These are phyloP conservation scores for Chamaea fasciata DNA, from an alignment of 2,113 vertebrate genomes.

Conservation along the genomic window DNA sequence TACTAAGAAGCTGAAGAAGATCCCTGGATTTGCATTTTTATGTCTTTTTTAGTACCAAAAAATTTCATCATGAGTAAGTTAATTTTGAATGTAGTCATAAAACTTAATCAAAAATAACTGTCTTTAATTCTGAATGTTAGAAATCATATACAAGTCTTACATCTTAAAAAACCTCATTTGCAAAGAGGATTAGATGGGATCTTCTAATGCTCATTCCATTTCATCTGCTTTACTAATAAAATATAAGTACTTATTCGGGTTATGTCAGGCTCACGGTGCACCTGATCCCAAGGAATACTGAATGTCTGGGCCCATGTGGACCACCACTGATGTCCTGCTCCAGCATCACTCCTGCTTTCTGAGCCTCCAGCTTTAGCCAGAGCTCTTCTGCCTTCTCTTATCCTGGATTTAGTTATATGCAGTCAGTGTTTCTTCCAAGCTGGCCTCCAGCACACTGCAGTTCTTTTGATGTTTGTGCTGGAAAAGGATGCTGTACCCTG, in stretches of 20 bases:
- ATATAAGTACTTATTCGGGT: background rate
- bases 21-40: slow-evolving; percentile 29
- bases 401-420: background rate
- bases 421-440: background rate
- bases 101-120: background rate
- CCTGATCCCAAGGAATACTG: background rate
- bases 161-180: background rate
- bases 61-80: background rate
- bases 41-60: background rate
- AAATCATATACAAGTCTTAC: background rate
- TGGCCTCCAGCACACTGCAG: background rate
- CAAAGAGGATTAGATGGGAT: background rate
- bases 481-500: background rate
- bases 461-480: background rate
- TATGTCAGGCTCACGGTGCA: background rate
- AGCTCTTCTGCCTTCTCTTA: background rate
- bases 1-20: background rate
- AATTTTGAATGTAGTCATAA: background rate
- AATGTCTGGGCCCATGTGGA: background rate
- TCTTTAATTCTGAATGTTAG: background rate
- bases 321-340: fast-evolving
- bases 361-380: background rate
- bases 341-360: background rate
- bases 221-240: slow-evolving; percentile 1
- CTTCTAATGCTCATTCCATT: slow-evolving; percentile 1